Evolutionary conservation across 2,888 invertebrate species (phyloP), one percentile per base, ranked within the genome.

Genomic region (Chrysolina haemoptera): DNA sequence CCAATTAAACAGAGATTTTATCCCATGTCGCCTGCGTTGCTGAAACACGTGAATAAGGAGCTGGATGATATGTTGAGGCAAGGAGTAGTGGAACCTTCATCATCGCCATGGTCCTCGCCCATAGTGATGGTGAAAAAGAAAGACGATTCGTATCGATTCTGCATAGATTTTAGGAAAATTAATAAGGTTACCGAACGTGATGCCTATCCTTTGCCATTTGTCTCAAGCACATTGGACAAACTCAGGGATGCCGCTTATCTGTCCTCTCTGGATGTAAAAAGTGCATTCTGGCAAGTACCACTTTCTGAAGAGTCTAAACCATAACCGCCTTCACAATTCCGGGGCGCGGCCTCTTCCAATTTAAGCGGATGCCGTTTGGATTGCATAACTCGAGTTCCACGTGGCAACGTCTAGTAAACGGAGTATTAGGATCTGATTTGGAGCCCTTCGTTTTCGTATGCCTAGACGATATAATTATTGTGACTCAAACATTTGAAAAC

Each of bases 71-170:
- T n/a, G n/a, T n/a, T n/a, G n/a, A n/a, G n/a, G n/a, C n/a, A n/a
- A n/a, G n/a, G n/a, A n/a, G n/a, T n/a, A n/a, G n/a, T n/a, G n/a
- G n/a, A n/a, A n/a, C n/a, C n/a, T n/a, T n/a, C n/a, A n/a, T n/a
- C n/a, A n/a, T n/a, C n/a, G n/a, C n/a, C 86, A 0, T 88, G 84
- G 84, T 86, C 0, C 22, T 66, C 66, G 6, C 75, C 75, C 3
- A 64, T 64, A 43, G 12, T 76, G 1, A 66, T 87, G 10, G 84
- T 85, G 0, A 75, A 70, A 20, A 88, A 86, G 75, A 83, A 83
- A 62, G 83, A 84, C 71, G 62, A 67, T 10, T 76, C 73, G 0
- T 69, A 70, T 11, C 48, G 84, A 16, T 76, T 85, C 22, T 80
- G 79, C n/a, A 71, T 81, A 0, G 80, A 82, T 55, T 81, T 70